Conservation (phyloP, 2,113 vertebrate species). For the Rhinogobius similis region DNA sequence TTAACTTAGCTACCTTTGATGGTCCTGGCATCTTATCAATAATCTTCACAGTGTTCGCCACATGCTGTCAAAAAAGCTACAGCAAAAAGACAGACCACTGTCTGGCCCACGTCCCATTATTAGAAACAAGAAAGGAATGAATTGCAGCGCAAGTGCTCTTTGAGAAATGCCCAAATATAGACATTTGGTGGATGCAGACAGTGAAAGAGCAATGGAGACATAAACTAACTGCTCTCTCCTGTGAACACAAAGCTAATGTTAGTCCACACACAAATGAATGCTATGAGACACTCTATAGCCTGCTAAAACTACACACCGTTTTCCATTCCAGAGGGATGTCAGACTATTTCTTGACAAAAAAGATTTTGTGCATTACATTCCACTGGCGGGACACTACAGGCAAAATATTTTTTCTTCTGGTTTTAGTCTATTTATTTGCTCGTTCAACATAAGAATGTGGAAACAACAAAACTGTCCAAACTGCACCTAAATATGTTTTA, state of each 20-base stretch:
- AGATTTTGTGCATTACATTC: background rate
- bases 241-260: constrained; percentile 24
- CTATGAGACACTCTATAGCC: background rate
- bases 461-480: too few relatives aligned
- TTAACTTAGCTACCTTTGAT: background rate
- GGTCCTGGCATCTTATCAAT: constrained; percentile 4
- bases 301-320: background rate
- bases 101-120: constrained; percentile 76
- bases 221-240: constrained; percentile 53
- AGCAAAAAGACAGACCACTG: constrained; percentile 61
- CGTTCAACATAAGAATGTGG: too few relatives aligned
- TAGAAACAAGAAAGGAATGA: constrained; percentile 81
- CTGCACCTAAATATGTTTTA: too few relatives aligned
- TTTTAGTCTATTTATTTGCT: too few relatives aligned
- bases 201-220: constrained; percentile 53
- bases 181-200: constrained; percentile 70
- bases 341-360: background rate
- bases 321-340: background rate
- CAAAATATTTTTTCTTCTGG: too few relatives aligned
- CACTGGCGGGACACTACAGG: too few relatives aligned
- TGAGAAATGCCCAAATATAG: constrained; percentile 83
- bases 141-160: constrained; percentile 60
- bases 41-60: constrained; percentile 42
- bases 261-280: constrained; percentile 14
- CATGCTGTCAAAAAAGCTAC: constrained; percentile 39